A percentile compares a stretch with the other conserved stretches of the same genome.
Evolutionary conservation across 37 sponge, comb jelly and placozoan genomes (phyloP).

Genomic region (Tethya wilhelma): DNA sequence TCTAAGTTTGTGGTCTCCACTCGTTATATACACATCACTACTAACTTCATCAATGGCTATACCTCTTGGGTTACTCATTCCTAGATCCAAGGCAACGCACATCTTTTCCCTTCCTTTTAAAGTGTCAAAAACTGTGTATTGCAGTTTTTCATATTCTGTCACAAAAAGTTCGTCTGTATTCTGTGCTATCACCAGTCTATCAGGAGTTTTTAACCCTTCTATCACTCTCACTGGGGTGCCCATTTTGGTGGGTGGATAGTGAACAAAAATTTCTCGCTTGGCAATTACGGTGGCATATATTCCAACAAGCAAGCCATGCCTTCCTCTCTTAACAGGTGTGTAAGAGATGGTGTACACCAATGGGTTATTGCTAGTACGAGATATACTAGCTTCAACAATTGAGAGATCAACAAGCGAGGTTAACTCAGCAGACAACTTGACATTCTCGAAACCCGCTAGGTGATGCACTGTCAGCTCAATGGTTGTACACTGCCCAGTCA

Average conservation of each 20-base stretch:
- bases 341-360: neutral
- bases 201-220: neutral
- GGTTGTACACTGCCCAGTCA: no score
- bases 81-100: neutral
- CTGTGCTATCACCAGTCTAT: neutral
- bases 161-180: no score
- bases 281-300: neutral
- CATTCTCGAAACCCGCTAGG: no score
- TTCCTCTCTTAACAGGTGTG: neutral
- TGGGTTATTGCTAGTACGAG: neutral
- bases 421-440: no score
- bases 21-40: neutral
- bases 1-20: no score
- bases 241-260: neutral
- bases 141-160: no score
- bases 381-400: neutral
- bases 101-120: no score
- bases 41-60: neutral
- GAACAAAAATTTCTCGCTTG: neutral
- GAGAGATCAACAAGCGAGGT: neutral
- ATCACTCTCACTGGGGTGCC: neutral
- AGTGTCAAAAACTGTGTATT: no score
- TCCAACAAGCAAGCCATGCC: neutral
- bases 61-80: neutral
- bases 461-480: no score